Percentiles rank a stretch among this genome's conserved stretches.
These are phyloP conservation scores for Siderastrea radians DNA, from an alignment of 92 coral and sea anemone genomes.

Conservation along the genomic window DNA sequence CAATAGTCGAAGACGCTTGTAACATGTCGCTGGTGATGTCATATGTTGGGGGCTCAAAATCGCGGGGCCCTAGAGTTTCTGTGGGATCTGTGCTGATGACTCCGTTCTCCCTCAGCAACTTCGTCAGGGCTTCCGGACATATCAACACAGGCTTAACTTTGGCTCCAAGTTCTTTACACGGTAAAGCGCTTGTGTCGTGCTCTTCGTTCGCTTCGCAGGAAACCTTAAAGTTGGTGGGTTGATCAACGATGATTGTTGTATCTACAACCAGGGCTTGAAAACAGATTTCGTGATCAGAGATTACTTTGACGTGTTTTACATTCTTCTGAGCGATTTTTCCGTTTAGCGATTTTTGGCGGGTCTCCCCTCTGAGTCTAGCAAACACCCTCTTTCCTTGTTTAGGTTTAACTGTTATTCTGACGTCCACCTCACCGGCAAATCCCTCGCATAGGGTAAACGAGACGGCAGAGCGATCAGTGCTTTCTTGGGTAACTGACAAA, in stretches of 20 bases:
- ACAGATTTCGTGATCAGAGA: conserved; percentile 21
- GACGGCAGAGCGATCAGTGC: neutral
- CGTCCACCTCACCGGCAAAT: neutral
- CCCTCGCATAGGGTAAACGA: conserved; percentile 8
- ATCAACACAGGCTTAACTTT: conserved; percentile 2
- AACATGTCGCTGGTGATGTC: conserved; percentile 39
- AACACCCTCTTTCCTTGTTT: neutral
- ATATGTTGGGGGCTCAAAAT: conserved; percentile 38
- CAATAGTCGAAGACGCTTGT: conserved; percentile 34
- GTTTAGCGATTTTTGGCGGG: neutral
- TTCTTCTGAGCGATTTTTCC: conserved; percentile 20
- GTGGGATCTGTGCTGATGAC: neutral
- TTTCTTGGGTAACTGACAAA: neutral
- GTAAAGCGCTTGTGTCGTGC: conserved; percentile 1
- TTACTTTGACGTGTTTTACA: conserved; percentile 17
- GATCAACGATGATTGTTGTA: conserved; percentile 40
- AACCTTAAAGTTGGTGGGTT: conserved; percentile 38
- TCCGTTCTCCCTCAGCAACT: conserved; percentile 7
- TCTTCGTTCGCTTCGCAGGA: neutral
- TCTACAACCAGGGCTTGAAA: conserved; percentile 50
- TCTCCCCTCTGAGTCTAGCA: neutral
- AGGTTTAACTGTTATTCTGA: neutral
- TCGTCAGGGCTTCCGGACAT: conserved; percentile 43
- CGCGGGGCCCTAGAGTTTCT: neutral
- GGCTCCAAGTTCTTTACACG: conserved; percentile 22